Conservation (phyloP, 2,113 vertebrate genomes). For the Podarcis cretensis region DNA sequence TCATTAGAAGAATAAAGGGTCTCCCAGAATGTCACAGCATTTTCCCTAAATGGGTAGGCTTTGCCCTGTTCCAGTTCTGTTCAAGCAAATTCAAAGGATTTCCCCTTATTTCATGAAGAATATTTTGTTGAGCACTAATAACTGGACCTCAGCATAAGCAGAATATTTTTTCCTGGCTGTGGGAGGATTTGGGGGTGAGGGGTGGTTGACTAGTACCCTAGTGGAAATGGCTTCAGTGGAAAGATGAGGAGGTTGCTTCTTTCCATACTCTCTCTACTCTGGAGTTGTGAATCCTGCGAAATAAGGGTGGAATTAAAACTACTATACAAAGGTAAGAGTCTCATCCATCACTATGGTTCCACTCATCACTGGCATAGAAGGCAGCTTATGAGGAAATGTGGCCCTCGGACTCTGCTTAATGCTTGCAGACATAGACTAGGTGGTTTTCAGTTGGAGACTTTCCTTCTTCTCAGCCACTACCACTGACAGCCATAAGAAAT, state of each 20-base stretch:
- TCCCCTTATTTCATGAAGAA: background rate
- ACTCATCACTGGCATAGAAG: no score
- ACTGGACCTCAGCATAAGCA: background rate
- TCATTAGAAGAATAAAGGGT: conserved; percentile 16
- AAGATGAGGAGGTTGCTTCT: background rate
- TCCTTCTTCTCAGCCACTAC: no score
- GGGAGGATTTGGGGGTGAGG: background rate
- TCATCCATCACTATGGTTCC: no score
- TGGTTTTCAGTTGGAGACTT: no score
- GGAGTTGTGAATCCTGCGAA: background rate
- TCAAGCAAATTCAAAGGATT: background rate
- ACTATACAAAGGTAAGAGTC: no score
- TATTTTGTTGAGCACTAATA: background rate
- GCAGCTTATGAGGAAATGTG: no score
- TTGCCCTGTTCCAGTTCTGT: background rate
- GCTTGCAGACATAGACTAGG: no score
- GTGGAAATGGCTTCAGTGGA: background rate
- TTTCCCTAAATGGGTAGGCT: background rate
- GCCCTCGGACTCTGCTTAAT: no score
- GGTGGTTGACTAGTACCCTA: no score
- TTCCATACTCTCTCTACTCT: background rate
- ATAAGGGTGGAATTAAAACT: no score
- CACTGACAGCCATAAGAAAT: no score
- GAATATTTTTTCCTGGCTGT: background rate
- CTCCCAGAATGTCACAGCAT: background rate